Percentiles rank a stretch among this genome's conserved stretches.
Evolutionary conservation across 2,888 invertebrate species (phyloP).

Genomic region (Autographa pulchrina): DNA sequence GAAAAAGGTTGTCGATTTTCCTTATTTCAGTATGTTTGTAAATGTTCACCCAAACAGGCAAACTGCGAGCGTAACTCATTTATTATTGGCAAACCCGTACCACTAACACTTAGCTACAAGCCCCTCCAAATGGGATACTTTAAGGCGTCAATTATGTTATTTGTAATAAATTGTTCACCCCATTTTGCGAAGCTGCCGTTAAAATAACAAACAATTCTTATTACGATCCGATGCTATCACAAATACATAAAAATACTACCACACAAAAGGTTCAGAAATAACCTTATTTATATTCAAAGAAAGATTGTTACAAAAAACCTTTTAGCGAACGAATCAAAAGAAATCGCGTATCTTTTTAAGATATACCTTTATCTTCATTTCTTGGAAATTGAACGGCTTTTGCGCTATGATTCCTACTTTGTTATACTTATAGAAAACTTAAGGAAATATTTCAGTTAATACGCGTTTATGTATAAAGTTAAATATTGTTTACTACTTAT

Average conservation of each 20-base stretch:
- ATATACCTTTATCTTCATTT: neutral
- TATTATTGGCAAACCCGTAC: too few relatives aligned
- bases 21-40: too few relatives aligned
- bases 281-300: conserved; percentile 5
- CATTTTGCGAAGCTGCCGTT: neutral
- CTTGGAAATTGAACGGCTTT: neutral
- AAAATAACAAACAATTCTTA: neutral
- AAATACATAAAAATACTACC: neutral
- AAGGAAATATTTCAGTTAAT: neutral
- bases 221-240: neutral
- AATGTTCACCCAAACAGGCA: too few relatives aligned
- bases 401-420: neutral
- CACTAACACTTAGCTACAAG: too few relatives aligned
- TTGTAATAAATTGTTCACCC: neutral
- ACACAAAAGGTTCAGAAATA: neutral
- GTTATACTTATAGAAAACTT: neutral
- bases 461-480: neutral
- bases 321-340: neutral
- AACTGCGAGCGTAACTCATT: too few relatives aligned
- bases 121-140: too few relatives aligned
- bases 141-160: too few relatives aligned
- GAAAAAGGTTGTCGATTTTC: too few relatives aligned
- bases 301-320: neutral
- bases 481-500: too few relatives aligned
- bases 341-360: neutral